phyloP scores from a whole-genome alignment of 2,888 invertebrate species.

The Aleiodes leptofemur region DNA sequence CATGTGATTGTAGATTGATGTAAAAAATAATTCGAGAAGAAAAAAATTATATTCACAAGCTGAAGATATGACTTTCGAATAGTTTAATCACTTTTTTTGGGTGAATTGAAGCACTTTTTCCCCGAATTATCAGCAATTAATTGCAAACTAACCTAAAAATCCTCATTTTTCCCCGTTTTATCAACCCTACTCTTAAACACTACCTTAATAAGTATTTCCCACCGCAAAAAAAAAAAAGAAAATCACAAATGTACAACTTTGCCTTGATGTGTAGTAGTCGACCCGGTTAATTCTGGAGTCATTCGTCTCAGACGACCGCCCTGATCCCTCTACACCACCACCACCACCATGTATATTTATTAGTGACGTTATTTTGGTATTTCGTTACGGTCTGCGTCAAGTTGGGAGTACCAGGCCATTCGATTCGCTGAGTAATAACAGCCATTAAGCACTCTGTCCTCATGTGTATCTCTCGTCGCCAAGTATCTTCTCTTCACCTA shows the following conservation, averaged over 20 bases:
- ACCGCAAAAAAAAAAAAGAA: background rate
- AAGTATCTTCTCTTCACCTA: constrained; percentile 48
- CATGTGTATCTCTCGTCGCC: constrained; percentile 46
- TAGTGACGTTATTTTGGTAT: constrained; percentile 75
- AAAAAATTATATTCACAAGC: too few relatives aligned
- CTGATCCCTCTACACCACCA: constrained; percentile 45
- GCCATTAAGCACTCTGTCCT: constrained; percentile 73
- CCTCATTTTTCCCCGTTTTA: too few relatives aligned
- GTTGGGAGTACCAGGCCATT: constrained; percentile 68
- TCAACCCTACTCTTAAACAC: too few relatives aligned
- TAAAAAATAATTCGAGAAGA: too few relatives aligned
- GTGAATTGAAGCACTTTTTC: too few relatives aligned
- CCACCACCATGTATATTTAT: constrained; percentile 68
- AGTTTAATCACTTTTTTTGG: too few relatives aligned
- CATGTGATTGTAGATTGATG: too few relatives aligned
- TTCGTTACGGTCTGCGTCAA: constrained; percentile 71
- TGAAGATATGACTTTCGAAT: too few relatives aligned
- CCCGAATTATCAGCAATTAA: too few relatives aligned
- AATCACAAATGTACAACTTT: constrained; percentile 37
- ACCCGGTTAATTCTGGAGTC: constrained; percentile 73
- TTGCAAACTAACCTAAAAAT: too few relatives aligned
- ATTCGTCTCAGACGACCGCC: constrained; percentile 63
- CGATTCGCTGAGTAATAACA: constrained; percentile 74
- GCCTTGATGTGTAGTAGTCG: constrained; percentile 56
- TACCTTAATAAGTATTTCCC: background rate